Percentiles rank a stretch among this genome's conserved stretches.
Conservation (phyloP, 2,888 invertebrate genomes). For the Charanyca ferruginea region DNA sequence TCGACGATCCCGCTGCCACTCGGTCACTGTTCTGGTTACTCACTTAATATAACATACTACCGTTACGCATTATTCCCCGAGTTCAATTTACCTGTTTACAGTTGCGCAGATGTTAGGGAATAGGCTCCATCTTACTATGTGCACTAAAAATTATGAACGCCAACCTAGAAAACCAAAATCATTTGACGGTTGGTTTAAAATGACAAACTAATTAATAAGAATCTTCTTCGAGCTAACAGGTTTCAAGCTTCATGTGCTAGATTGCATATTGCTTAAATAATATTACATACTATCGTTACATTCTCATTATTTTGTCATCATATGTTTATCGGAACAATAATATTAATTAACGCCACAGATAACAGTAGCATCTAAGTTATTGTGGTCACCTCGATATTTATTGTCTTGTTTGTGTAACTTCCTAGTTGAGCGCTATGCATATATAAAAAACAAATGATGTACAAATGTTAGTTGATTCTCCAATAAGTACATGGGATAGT, state of each 20-base stretch:
- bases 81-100: slow-evolving; percentile 19
- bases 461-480: not conserved
- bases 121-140: not conserved
- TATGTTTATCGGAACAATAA: slow-evolving; percentile 5
- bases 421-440: slow-evolving; percentile 5
- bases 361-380: slow-evolving; percentile 3
- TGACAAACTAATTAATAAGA: not conserved
- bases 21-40: slow-evolving; percentile 90
- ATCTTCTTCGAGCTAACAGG: not conserved
- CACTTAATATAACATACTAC: slow-evolving; percentile 53
- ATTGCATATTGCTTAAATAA: slow-evolving; percentile 7
- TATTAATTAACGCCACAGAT: slow-evolving; percentile 21
- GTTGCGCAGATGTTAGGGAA: not conserved
- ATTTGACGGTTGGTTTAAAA: not conserved
- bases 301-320: slow-evolving; percentile 1
- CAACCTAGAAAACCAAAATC: not conserved
- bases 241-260: not conserved
- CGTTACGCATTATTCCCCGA: slow-evolving; percentile 45
- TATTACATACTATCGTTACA: not conserved
- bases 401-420: slow-evolving; percentile 27
- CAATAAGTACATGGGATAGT: not conserved
- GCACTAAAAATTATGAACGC: not conserved
- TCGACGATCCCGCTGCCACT: slow-evolving; percentile 81
- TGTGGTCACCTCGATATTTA: slow-evolving; percentile 15
- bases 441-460: not conserved